Evolutionary conservation across 2,797 vertebrate species (phyloP).

Genomic region (Echeneis naucrates): DNA sequence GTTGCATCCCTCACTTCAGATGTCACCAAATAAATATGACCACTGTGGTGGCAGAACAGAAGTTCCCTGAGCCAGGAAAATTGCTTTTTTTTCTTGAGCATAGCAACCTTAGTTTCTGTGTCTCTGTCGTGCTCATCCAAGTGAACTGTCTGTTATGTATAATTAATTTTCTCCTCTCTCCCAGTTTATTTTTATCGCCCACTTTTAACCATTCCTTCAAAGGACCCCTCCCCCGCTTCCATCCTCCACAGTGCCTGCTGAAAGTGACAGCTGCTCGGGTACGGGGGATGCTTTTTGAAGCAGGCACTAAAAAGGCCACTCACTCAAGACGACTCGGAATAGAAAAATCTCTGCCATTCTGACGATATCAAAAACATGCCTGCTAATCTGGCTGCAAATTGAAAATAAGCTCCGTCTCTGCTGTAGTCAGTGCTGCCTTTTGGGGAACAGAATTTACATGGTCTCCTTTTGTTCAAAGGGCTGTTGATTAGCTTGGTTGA

Average conservation of each 20-base stretch:
- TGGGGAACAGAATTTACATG: constrained; percentile 53
- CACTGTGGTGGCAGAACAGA: constrained; percentile 51
- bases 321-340: constrained; percentile 72
- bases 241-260: constrained; percentile 71
- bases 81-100: constrained; percentile 43
- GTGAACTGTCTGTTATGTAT: constrained; percentile 84
- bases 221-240: constrained; percentile 71
- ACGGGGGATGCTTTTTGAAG: constrained; percentile 79
- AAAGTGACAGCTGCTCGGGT: constrained; percentile 81
- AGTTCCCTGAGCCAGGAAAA: constrained; percentile 61
- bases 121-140: constrained; percentile 74
- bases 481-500: constrained; percentile 66
- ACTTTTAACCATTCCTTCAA: constrained; percentile 85
- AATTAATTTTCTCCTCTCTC: constrained; percentile 84
- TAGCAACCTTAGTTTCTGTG: constrained; percentile 65
- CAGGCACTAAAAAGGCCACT: constrained; percentile 80
- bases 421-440: constrained; percentile 35
- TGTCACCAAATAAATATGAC: constrained; percentile 59
- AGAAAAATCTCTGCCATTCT: constrained; percentile 63
- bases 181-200: constrained; percentile 84
- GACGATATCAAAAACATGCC: constrained; percentile 71
- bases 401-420: constrained; percentile 64
- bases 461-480: constrained; percentile 57
- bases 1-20: constrained; percentile 49
- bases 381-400: constrained; percentile 77